Evolutionary conservation across 2,113 vertebrate species (phyloP).

Genomic region (Limnothrissa miodon): DNA sequence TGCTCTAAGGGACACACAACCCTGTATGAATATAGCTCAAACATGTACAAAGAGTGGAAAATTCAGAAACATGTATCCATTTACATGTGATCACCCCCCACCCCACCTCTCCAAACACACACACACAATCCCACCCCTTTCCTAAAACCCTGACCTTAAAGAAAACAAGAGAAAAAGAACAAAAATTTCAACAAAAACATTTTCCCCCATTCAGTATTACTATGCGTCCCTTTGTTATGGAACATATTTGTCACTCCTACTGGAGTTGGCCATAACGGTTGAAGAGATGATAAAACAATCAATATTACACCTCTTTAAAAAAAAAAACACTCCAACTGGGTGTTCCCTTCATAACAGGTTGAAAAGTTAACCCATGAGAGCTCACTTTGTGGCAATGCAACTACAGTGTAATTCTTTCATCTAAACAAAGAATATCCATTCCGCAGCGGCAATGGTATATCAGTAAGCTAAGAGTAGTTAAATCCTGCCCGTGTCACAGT

Average conservation of each 20-base stretch:
- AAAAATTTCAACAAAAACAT: neutral
- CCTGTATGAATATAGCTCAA: slow-evolving; percentile 41
- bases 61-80: slow-evolving; percentile 37
- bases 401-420: neutral
- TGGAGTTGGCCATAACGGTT: slow-evolving; percentile 8
- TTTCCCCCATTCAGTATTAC: neutral
- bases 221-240: slow-evolving; percentile 7
- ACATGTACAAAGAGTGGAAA: slow-evolving; percentile 39
- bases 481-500: slow-evolving; percentile 2
- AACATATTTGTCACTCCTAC: neutral
- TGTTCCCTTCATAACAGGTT: neutral
- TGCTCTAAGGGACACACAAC: slow-evolving; percentile 23
- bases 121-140: neutral
- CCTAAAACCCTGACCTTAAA: slow-evolving; percentile 1
- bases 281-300: neutral
- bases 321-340: slow-evolving; percentile 4
- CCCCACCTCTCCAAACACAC: neutral
- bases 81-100: slow-evolving; percentile 20
- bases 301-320: neutral
- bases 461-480: neutral
- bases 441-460: neutral
- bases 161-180: slow-evolving; percentile 15
- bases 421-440: slow-evolving; percentile 1
- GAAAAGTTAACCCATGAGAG: neutral
- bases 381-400: neutral